Evolutionary conservation across 1,140 invertebrate species (phyloP), one percentile per base, ranked within the genome.

Genomic region (Trichomalopsis sarcophagae): DNA sequence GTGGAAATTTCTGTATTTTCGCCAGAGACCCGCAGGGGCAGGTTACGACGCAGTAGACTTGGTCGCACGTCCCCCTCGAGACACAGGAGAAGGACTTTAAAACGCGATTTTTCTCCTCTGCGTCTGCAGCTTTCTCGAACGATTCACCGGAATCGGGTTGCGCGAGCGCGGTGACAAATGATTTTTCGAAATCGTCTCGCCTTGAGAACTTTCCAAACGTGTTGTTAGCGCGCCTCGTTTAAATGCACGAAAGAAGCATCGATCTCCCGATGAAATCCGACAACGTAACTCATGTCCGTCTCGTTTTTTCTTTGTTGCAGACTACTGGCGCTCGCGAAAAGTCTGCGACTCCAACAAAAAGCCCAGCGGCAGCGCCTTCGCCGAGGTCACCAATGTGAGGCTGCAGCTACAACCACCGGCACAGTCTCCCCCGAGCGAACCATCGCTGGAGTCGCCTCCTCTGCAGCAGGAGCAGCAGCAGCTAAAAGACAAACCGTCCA

Each of bases 291-390:
- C 13, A 78, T 33, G 50, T 14, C 0, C 7, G 4, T 62, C 55
- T 62, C 30, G 27, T 87, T 33, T 84, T 86, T 86, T 89, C 87
- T 47, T 87, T 88, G 44, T 92, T 92, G 55, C 91, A 93, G 92
- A 93, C 87, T 92, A 90, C 44, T 92, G 91, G 92, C 89, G 91
- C 81, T 86, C 90, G 68, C 89, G 92, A 33, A 93, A 92, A 84
- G 81, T 87, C 7, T 87, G 87, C 82, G 92, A 93, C 5, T 80
- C 85, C 5, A 88, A 85, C 21, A 92, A 92, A 86, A 92, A 92
- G 23, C 89, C 89, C 4, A 17, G 40, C 10, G 23, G 88, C 17
- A 82, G 84, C 1, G 36, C 89, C 1, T 84, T 88, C 44, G 10
- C 81, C 23, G 91, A 91, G 27, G 30, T 81, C 5, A 30, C 6